Conservation (phyloP, 2,797 vertebrate species). For the Enoplosus armatus region DNA sequence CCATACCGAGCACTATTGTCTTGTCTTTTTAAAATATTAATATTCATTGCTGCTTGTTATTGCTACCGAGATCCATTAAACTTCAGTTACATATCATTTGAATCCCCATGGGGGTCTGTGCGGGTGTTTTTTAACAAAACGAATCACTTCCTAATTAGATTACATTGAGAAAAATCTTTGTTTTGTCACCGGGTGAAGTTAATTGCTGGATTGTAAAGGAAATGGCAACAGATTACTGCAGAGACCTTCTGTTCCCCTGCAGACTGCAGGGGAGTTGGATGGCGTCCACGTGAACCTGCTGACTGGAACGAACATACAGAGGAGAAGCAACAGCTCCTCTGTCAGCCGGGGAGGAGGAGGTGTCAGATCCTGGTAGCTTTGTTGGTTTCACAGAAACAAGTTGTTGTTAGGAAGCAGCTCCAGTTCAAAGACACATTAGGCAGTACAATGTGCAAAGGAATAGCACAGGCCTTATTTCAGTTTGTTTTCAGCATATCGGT, state of each 20-base stretch:
- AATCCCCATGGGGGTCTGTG: slow-evolving; percentile 53
- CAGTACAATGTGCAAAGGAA: slow-evolving; percentile 6
- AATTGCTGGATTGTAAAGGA: slow-evolving; percentile 75
- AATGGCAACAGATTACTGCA: slow-evolving; percentile 73
- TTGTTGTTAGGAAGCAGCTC: slow-evolving; percentile 37
- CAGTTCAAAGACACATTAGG: slow-evolving; percentile 32
- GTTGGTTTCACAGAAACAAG: slow-evolving; percentile 49
- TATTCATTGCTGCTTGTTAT: slow-evolving; percentile 69
- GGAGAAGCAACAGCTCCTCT: slow-evolving; percentile 57
- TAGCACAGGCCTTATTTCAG: background rate
- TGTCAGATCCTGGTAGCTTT: slow-evolving; percentile 52
- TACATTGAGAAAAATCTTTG: slow-evolving; percentile 72
- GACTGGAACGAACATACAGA: slow-evolving; percentile 68
- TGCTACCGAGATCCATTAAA: slow-evolving; percentile 75
- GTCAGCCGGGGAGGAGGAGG: slow-evolving; percentile 38
- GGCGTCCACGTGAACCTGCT: slow-evolving; percentile 76
- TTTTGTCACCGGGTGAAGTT: slow-evolving; percentile 75
- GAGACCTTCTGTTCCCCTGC: slow-evolving; percentile 76
- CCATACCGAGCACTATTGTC: slow-evolving; percentile 43
- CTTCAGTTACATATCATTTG: slow-evolving; percentile 74
- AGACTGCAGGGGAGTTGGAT: slow-evolving; percentile 74
- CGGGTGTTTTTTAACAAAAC: slow-evolving; percentile 65
- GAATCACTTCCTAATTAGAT: slow-evolving; percentile 66
- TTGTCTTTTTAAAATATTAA: slow-evolving; percentile 69
- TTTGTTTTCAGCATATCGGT: background rate